Evolutionary conservation across 2,888 invertebrate species (phyloP), one percentile per base, ranked within the genome.

Genomic region (Hyposoter dolosus): DNA sequence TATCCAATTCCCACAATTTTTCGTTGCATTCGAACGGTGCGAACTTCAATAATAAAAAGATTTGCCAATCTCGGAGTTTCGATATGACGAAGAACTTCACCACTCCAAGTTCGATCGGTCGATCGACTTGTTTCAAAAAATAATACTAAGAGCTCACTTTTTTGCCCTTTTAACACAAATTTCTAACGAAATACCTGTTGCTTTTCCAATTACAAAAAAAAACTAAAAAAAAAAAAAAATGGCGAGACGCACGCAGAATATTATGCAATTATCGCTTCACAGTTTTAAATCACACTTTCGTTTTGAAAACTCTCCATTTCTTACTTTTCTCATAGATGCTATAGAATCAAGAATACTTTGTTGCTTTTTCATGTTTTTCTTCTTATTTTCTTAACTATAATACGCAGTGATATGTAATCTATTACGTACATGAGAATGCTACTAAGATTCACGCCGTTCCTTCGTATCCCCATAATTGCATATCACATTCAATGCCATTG

Each of bases 331-430:
- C 69, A 19, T 71, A 40, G 40, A 40, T 32, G 79, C 56, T 79
- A 60, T 60, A 32, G 17, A 71, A 80, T 65, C 9, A 17, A 50
- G 53, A 71, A 71, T 60, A 80, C 47, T 56, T 56, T 9, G 3
- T 50, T 60, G 19, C 76, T 63, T 65, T 19, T 23, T 68, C 23
- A 12, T 12, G 23, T 12, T 66, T 74, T 50, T 60, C 66, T 72
- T 71, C 50, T 60, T 53, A 28, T 35, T 82, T 71, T 50, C 63
- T 81, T 76, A 81, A 84, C 53, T 74, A 83, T 72, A 50, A 80
- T 83, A 79, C 83, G 85, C 82, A 85, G 63, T 79, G 82, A 85
- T 78, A 82, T 82, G 85, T 85, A 78, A 78, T 45, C 74, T 72
- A 60, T 60, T 12, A 63, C 65, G 74, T 82, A 78, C 78, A 74